Evolutionary conservation across 2,797 vertebrate species (phyloP).

Genomic region (Onychomys leucogaster): DNA sequence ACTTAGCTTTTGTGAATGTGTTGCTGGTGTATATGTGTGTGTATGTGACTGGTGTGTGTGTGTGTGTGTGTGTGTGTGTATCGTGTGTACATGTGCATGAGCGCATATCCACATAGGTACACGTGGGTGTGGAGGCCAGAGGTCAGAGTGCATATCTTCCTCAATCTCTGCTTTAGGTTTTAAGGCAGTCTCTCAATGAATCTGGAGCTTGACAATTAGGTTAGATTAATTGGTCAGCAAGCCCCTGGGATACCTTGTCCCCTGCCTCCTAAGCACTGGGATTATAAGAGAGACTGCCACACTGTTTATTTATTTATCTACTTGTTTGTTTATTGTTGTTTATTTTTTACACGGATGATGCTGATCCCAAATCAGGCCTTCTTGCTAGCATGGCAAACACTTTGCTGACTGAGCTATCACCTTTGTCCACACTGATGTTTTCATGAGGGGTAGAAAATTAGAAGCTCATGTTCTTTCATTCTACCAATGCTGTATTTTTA

Average conservation of each 20-base stretch:
- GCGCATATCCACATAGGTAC: neutral
- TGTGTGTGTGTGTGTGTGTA: neutral
- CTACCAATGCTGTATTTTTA: neutral
- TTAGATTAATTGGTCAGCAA: neutral
- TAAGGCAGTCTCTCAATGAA: neutral
- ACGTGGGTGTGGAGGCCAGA: neutral
- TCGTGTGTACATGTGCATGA: neutral
- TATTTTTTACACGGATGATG: neutral
- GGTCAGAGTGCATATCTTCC: neutral
- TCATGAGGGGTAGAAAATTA: neutral
- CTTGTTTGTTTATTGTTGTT: neutral
- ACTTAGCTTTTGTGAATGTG: neutral
- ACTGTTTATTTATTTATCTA: neutral
- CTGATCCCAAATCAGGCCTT: neutral
- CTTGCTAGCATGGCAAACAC: neutral
- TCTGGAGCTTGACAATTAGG: neutral
- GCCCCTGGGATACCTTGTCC: no score
- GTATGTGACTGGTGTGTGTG: neutral
- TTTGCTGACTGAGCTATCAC: neutral
- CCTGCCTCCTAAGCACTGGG: neutral
- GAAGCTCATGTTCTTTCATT: neutral
- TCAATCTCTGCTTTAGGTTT: neutral
- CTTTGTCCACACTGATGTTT: neutral
- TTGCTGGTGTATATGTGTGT: neutral
- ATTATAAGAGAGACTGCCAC: neutral